Percentiles rank a stretch among this genome's conserved stretches.
Conservation (phyloP, 2,888 invertebrate species). For the Spisula solida region DNA sequence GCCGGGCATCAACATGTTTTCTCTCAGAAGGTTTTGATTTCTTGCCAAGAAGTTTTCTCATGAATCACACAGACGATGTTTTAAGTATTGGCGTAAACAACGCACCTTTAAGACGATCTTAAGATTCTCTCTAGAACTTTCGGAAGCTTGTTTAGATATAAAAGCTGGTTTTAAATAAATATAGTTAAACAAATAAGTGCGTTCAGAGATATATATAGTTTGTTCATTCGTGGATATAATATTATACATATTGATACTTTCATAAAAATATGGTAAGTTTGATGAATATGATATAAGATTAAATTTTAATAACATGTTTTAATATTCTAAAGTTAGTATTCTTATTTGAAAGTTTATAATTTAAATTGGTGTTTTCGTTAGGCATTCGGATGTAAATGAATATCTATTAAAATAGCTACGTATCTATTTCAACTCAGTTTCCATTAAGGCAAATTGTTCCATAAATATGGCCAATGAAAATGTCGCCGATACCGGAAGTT, state of each 20-base stretch:
- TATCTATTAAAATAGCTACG: not conserved
- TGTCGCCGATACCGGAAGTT: not conserved
- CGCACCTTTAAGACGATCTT: slow-evolving; percentile 11
- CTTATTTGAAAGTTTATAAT: not conserved
- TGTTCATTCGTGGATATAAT: not conserved
- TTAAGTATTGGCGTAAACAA: slow-evolving; percentile 40
- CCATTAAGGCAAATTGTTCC: not conserved
- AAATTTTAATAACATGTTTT: not conserved
- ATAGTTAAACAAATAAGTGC: not conserved
- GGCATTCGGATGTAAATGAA: not conserved
- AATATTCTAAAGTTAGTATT: not conserved
- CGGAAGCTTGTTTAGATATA: slow-evolving; percentile 3
- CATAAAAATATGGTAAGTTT: not conserved
- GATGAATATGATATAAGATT: not conserved
- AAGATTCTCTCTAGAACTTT: slow-evolving; percentile 21
- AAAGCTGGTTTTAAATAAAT: not conserved
- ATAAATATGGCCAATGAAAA: not conserved
- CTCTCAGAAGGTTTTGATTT: slow-evolving; percentile 47
- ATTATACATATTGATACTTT: not conserved
- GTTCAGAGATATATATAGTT: not conserved
- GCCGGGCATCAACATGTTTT: slow-evolving; percentile 20
- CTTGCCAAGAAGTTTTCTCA: slow-evolving; percentile 51
- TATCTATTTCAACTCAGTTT: not conserved
- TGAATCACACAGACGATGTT: slow-evolving; percentile 50
- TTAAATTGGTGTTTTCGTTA: not conserved